Conservation (phyloP, 64 coral and sea anemone genomes). For the Acropora yongei region DNA sequence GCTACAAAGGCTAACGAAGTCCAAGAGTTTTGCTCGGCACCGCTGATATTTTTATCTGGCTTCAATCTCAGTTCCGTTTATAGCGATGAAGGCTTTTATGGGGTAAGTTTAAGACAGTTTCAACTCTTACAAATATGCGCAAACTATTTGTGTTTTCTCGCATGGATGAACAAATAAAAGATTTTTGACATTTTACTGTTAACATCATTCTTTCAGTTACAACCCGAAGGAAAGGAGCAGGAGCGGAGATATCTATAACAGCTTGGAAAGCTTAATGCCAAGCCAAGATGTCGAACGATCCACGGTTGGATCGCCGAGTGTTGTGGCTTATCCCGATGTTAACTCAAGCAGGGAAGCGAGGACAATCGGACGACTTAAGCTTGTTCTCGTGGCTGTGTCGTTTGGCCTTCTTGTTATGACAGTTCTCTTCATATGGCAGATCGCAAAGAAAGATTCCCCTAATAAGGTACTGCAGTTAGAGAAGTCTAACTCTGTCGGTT, state of each 20-base stretch:
- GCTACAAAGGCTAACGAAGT: no score
- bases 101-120: background rate
- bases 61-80: background rate
- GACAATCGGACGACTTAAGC: constrained; percentile 66
- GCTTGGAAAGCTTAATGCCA: constrained; percentile 19
- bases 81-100: background rate
- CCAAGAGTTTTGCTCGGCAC: no score
- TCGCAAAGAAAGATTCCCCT: constrained; percentile 11
- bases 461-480: constrained; percentile 3
- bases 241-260: background rate
- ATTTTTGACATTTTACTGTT: background rate
- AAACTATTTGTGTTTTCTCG: no score
- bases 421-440: constrained; percentile 70
- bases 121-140: no score
- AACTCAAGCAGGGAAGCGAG: constrained; percentile 25
- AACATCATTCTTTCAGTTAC: constrained; percentile 26
- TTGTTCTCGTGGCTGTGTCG: constrained; percentile 46
- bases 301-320: background rate
- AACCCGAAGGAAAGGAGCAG: background rate
- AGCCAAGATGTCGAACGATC: background rate
- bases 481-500: no score
- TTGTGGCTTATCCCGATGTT: constrained; percentile 49
- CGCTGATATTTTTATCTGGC: no score
- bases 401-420: constrained; percentile 64
- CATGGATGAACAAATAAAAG: background rate